Conservation (phyloP, 2,797 vertebrate species). For the Myiotriccus ornatus region DNA sequence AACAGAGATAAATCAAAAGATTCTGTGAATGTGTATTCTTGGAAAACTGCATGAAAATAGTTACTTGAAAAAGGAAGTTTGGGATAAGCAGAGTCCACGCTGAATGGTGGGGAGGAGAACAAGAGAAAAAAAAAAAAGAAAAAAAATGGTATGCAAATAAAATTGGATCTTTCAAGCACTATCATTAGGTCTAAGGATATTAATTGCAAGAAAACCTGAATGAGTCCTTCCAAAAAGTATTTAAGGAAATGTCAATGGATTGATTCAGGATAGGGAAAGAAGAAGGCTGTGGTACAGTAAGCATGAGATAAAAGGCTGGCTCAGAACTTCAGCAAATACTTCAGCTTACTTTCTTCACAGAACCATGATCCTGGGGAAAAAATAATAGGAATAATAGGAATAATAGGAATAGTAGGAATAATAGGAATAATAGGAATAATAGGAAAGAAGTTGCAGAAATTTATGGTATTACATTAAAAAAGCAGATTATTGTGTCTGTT, state of each 20-base stretch:
- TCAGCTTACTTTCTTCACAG: not conserved
- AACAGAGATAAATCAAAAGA: not conserved
- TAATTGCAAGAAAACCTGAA: not conserved
- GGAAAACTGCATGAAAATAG: not conserved
- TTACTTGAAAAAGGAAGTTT: not conserved
- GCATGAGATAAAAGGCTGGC: not conserved
- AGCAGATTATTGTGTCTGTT: not conserved
- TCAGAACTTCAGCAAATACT: not conserved
- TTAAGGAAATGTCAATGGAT: not conserved
- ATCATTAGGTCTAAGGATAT: not conserved
- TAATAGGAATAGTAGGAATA: too few relatives aligned
- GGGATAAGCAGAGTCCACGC: not conserved
- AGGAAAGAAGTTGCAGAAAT: not conserved
- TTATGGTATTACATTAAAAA: not conserved
- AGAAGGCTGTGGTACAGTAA: not conserved
- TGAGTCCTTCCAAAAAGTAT: not conserved
- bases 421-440: not conserved
- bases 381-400: not conserved
- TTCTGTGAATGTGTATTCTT: not conserved
- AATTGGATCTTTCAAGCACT: not conserved
- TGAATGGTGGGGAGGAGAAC: not conserved
- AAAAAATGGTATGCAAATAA: not conserved
- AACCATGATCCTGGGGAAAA: not conserved
- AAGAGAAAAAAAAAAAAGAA: not conserved
- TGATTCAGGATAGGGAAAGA: not conserved